Evolutionary conservation across 2,113 vertebrate genomes (phyloP).

Genomic region (Bubalus kerabau): DNA sequence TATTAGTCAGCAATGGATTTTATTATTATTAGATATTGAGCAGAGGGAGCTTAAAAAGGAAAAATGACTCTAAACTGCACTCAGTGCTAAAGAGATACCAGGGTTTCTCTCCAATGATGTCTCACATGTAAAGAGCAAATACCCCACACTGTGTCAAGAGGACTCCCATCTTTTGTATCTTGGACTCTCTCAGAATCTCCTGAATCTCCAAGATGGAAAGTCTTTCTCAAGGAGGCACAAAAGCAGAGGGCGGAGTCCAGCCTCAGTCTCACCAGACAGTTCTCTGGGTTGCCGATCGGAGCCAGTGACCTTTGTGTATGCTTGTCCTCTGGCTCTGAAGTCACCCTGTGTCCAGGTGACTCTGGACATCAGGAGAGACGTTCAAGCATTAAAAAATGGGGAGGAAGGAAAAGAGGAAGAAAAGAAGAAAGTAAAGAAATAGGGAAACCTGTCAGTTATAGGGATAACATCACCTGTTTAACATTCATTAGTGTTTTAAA

Average conservation of each 20-base stretch:
- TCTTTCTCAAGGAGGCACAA: not conserved
- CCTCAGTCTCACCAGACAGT: not conserved
- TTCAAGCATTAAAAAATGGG: not conserved
- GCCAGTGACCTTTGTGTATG: not conserved
- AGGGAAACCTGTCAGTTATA: not conserved
- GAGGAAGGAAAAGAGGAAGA: not conserved
- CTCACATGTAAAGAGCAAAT: not conserved
- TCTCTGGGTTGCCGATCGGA: not conserved
- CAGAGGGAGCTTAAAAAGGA: not conserved
- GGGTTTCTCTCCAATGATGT: not conserved
- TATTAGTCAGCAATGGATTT: not conserved
- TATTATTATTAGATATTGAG: not conserved
- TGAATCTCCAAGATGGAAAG: not conserved
- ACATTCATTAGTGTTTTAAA: conserved; percentile 72
- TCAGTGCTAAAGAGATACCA: not conserved
- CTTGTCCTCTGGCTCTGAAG: not conserved
- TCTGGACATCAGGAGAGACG: not conserved
- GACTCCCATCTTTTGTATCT: not conserved
- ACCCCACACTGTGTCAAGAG: too few relatives aligned
- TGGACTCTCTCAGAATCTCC: not conserved
- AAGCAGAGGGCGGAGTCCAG: not conserved
- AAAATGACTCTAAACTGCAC: not conserved
- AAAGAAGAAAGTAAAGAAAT: not conserved
- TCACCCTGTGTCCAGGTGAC: not conserved
- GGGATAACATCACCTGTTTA: conserved; percentile 65